Base-by-base conservation (phyloP, 1,140 invertebrate species). In the Ips typographus region DNA sequence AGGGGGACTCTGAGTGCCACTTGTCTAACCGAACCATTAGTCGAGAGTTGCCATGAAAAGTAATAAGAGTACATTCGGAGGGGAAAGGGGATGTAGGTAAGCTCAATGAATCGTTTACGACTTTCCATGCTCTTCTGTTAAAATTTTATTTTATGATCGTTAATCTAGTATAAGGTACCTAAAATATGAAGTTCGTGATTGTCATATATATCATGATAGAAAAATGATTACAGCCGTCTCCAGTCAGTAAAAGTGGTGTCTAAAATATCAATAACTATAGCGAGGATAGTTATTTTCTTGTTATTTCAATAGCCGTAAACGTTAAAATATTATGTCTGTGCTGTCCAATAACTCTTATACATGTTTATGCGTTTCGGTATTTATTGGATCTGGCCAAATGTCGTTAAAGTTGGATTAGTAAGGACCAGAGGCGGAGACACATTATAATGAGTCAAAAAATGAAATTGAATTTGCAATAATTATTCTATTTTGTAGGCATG, bases 11-110 rank as follows among this genome's bases (percentile, higher is more conserved):
- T 68, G 40, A 68, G 65, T 49, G 65, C 65, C 65, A 68, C 65
- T 68, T 57, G 65, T 68, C 65, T 68, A 68, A 68, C 65, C 65
- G 65, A 68, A 22, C 65, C 65, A 68, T 68, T 68, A 68, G 65
- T 68, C 40, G 65, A 68, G 65, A 68, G 65, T 52, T 60, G 57
- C 43, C 49, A 42, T 36, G 57, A 53, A 68, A 55, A 37, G 37
- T 66, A n/a, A 66, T 58, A n/a, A 47, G 44, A 7, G n/a, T n/a
- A n/a, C n/a, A n/a, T n/a, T n/a, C n/a, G n/a, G 44, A 47, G 2
- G 44, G 22, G 44, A 47, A 47, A 47, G 2, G 2, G 44, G 44
- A n/a, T 6, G 2, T n/a, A n/a, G n/a, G n/a, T n/a, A n/a, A n/a
- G n/a, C n/a, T n/a, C n/a, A n/a, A n/a, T n/a, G n/a, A n/a, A n/a